Evolutionary conservation across 1,140 invertebrate genomes (phyloP), one percentile per base, ranked within the genome.

Genomic region (Pseudomyrmex cubaensis): DNA sequence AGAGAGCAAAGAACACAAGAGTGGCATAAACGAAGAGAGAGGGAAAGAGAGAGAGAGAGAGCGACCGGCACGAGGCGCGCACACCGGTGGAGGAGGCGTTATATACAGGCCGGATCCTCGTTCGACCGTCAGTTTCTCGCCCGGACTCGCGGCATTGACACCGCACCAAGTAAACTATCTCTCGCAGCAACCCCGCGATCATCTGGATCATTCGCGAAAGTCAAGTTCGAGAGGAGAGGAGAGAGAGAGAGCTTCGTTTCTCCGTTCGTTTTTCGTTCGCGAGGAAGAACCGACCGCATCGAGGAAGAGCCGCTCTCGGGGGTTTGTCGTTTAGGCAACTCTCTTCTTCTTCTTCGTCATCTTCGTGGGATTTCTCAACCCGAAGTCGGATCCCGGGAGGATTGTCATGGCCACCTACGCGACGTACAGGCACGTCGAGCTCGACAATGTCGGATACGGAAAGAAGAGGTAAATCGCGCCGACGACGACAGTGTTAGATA

Each of bases 371-470:
- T 35, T 35, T 35, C 35, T 35, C 48, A 44, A 25, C 35, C 62
- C 85, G 57, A 57, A 52, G 48, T 78, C 52, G 61, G 52, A 59
- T 59, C 54, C 35, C 46, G 70, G 35, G 61, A 7, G 61, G 57
- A 69, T 82, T 13, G 63, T 67, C 83, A 96, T 96, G 96, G 96
- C 96, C 82, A 96, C 96, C 80, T 96, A 96, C 93, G 96, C 96
- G 75, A 94, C 96, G 7, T 96, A 96, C 93, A 95, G 96, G 90
- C 96, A 96, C 92, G 95, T 96, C 89, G 96, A 96, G 90, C 94
- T 96, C 80, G 96, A 96, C 93, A 96, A 96, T 89, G 95, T 96
- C 83, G 96, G 96, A 91, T 96, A 95, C 91, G 96, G 96, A 74
- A 96, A 96, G 92, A 96, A 96, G 93, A 96, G 96, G 96, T 96